Evolutionary conservation across 2,113 vertebrate species (phyloP), one percentile per base, ranked within the genome.

Genomic region (Sterrhoptilus dennistouni): DNA sequence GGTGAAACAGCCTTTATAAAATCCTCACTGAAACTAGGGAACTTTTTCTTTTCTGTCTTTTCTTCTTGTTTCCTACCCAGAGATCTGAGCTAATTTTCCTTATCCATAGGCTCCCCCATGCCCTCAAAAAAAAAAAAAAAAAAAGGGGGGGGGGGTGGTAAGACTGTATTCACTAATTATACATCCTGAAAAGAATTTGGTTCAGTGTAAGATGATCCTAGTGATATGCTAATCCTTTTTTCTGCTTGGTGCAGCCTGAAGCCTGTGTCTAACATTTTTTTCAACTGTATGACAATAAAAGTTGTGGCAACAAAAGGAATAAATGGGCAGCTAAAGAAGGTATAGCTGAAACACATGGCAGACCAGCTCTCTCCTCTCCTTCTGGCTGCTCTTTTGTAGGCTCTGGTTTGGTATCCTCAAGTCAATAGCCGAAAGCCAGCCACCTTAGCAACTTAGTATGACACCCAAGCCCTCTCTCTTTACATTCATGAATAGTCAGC

Each of bases 401-500:
- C 96, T 97, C 91, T 80, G 91, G 97, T 97, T 98, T 97, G 97
- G 97, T 96, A 97, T 97, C 98, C 97, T 97, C 97, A 97, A 98
- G 98, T 98, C 98, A 98, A 98, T 98, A 98, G 98, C 95, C 83
- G 92, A 97, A 98, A 98, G 95, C 96, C 98, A 97, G 98, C 96
- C 98, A 98, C 98, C 98, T 98, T 97, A 98, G 97, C 98, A 98
- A 98, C 98, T 98, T 98, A 98, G 97, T 97, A 98, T 98, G 98
- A 98, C 98, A 98, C 98, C 97, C 98, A 97, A 98, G 97, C 98
- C 98, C 98, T 97, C 97, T 98, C 97, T 97, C 96, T 98, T 98
- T 97, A 98, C 98, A 97, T 98, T 98, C 98, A 98, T 98, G 98
- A 98, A 98, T 98, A 98, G 98, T 98, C 98, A 98, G 98, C 97